These are phyloP conservation scores for Trisateles emortualis DNA, from an alignment of 2,888 invertebrate species.

Conservation along the genomic window DNA sequence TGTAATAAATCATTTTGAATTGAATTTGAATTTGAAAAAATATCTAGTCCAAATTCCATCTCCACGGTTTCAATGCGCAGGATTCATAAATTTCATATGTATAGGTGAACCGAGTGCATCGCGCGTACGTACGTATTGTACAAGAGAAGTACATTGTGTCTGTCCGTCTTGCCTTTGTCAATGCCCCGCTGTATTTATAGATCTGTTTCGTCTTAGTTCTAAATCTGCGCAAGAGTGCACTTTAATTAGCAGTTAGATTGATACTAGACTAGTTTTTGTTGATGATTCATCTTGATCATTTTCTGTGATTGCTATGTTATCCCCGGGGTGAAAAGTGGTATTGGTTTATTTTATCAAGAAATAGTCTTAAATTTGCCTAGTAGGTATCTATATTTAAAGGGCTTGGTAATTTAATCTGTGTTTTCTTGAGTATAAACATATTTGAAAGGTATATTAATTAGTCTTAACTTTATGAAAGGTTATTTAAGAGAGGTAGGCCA, in stretches of 20 bases:
- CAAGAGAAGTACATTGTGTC: constrained; percentile 69
- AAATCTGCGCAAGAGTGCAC: constrained; percentile 28
- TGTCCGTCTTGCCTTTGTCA: constrained; percentile 49
- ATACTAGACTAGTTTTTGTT: constrained; percentile 3
- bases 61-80: constrained; percentile 56
- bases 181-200: constrained; percentile 44
- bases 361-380: too few species aligned
- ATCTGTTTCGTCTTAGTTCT: constrained; percentile 33
- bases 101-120: constrained; percentile 75
- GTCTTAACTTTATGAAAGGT: too few species aligned
- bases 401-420: too few species aligned
- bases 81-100: constrained; percentile 85
- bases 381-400: too few species aligned
- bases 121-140: constrained; percentile 64
- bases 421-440: too few species aligned
- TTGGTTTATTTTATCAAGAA: too few species aligned
- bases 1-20: too few species aligned
- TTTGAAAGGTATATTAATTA: too few species aligned
- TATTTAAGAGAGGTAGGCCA: too few species aligned
- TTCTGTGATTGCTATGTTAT: too few species aligned
- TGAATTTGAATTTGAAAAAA: neutral
- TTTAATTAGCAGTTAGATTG: constrained; percentile 36
- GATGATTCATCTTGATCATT: neutral
- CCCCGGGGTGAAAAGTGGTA: too few species aligned
- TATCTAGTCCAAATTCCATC: constrained; percentile 32